A percentile compares a stretch with the other conserved stretches of the same genome.
Evolutionary conservation across 2,113 vertebrate genomes (phyloP).

Genomic region (Etheostoma spectabile): DNA sequence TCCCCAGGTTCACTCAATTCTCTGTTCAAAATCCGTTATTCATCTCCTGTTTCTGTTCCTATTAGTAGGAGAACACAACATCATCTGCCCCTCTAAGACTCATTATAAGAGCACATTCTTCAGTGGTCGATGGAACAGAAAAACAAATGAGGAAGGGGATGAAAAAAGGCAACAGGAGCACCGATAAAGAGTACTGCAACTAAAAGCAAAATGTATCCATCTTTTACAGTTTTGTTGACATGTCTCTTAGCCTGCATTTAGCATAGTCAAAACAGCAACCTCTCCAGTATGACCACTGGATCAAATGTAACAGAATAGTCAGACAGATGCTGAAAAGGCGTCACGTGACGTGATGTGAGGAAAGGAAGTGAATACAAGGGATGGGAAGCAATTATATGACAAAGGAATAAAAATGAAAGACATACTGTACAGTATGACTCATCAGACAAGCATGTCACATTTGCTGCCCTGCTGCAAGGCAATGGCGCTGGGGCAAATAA

Average conservation of each 20-base stretch:
- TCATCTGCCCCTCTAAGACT: conserved; percentile 31
- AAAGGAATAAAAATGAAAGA: conserved; percentile 49
- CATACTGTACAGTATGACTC: conserved; percentile 55
- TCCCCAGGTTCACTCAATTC: conserved; percentile 44
- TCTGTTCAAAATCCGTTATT: conserved; percentile 37
- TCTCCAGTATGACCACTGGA: not conserved
- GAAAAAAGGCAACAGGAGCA: conserved; percentile 20
- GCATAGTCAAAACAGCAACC: not conserved
- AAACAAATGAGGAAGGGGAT: conserved; percentile 6
- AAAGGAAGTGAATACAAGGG: conserved; percentile 14
- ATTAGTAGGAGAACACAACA: conserved; percentile 47
- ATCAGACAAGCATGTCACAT: conserved; percentile 51
- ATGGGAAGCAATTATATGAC: conserved; percentile 34
- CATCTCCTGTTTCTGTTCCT: conserved; percentile 34
- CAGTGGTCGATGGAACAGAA: conserved; percentile 15
- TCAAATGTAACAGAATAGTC: conserved; percentile 37
- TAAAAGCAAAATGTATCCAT: conserved; percentile 15
- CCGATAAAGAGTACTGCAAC: not conserved
- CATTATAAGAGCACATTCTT: conserved; percentile 36
- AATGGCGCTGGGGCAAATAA: conserved; percentile 56
- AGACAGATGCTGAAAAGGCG: conserved; percentile 23
- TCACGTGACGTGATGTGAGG: conserved; percentile 20
- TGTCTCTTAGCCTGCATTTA: conserved; percentile 20
- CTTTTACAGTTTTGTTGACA: conserved; percentile 16
- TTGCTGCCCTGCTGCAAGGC: conserved; percentile 43